Conservation (phyloP, 2,113 vertebrate genomes). For the Terrapene triunguis region DNA sequence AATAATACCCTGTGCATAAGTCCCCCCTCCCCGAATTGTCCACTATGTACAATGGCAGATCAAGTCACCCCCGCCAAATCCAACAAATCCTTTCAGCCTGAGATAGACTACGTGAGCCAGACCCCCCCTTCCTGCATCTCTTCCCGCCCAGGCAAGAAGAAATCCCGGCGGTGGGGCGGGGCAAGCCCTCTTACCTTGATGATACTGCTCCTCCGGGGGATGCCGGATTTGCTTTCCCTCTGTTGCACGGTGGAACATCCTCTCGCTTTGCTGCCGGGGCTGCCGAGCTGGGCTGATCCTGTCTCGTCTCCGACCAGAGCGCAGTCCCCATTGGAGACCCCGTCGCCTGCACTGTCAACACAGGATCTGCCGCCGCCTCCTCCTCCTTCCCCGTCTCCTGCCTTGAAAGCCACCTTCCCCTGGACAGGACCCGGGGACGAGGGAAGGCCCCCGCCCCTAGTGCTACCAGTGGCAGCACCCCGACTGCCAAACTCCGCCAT, state of each 20-base stretch:
- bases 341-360: slow-evolving; percentile 76
- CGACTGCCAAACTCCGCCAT: slow-evolving; percentile 82
- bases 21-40: background rate
- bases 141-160: background rate
- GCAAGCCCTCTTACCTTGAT: slow-evolving; percentile 88
- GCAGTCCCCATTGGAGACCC: slow-evolving; percentile 92
- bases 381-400: slow-evolving; percentile 77
- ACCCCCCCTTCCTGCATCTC: background rate
- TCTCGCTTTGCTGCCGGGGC: slow-evolving; percentile 75
- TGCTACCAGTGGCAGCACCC: slow-evolving; percentile 27
- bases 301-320: slow-evolving; percentile 75
- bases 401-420: slow-evolving; percentile 78
- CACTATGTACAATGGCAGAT: slow-evolving; percentile 41
- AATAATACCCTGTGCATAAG: background rate
- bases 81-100: background rate
- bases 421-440: slow-evolving; percentile 74
- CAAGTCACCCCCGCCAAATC: background rate
- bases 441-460: slow-evolving; percentile 74
- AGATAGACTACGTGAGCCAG: background rate
- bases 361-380: slow-evolving; percentile 73
- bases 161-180: slow-evolving; percentile 22
- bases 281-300: slow-evolving; percentile 79
- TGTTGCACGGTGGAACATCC: slow-evolving; percentile 57
- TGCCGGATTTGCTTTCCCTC: slow-evolving; percentile 86
- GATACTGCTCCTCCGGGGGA: slow-evolving; percentile 94